A percentile compares a stretch with the other conserved stretches of the same genome.
phyloP scores from a whole-genome alignment of 2,113 vertebrate genomes.

The Neoarius graeffei region DNA sequence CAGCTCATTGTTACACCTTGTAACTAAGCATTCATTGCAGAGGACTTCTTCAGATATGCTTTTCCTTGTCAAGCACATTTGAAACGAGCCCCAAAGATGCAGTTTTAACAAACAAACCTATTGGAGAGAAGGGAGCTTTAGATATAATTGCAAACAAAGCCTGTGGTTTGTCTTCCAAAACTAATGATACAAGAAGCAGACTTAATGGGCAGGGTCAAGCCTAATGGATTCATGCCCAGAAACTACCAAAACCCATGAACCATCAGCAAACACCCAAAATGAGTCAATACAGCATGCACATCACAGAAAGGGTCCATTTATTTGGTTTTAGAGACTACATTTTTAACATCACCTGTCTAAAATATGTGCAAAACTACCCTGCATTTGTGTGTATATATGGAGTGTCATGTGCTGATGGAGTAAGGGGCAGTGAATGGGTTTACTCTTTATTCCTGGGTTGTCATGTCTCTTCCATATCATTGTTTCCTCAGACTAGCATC shows the following conservation, averaged over 20 bases:
- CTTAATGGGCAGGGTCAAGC: conserved; percentile 42
- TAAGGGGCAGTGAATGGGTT: neutral
- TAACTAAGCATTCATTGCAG: conserved; percentile 38
- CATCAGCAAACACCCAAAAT: conserved; percentile 32
- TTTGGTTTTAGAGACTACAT: neutral
- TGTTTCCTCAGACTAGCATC: neutral
- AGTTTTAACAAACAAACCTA: conserved; percentile 41
- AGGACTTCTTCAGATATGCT: conserved; percentile 29
- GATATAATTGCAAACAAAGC: conserved; percentile 18
- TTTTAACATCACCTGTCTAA: neutral
- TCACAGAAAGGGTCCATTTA: conserved; percentile 18
- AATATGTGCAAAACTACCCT: conserved; percentile 1
- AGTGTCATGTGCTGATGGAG: neutral
- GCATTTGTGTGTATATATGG: conserved; percentile 15
- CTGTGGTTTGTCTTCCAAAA: conserved; percentile 29
- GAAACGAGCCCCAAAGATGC: conserved; percentile 33
- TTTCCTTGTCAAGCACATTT: conserved; percentile 40
- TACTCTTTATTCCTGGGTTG: neutral
- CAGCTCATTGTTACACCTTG: conserved; percentile 32
- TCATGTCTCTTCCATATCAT: conserved; percentile 20
- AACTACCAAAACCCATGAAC: conserved; percentile 20
- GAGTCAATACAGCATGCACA: conserved; percentile 28
- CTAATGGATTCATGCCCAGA: conserved; percentile 43
- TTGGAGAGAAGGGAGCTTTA: conserved; percentile 20
- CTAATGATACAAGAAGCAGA: conserved; percentile 23